A percentile compares a stretch with the other conserved stretches of the same genome.
phyloP scores from a whole-genome alignment of 2,113 vertebrate genomes.

The Hucho hucho region DNA sequence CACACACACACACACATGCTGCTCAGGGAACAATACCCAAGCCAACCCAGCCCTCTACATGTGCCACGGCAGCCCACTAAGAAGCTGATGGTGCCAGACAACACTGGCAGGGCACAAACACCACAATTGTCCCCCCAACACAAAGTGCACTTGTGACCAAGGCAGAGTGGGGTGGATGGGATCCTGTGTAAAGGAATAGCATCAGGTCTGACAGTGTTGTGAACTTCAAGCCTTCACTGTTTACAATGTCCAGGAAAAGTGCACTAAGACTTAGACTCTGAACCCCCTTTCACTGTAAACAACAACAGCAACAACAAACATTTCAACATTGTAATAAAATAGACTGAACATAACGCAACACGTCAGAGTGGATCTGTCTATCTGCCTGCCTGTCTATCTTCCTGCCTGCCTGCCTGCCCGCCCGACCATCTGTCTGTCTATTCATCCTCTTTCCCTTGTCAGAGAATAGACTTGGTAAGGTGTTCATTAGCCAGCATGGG shows the following conservation, averaged over 20 bases:
- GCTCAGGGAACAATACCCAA: conserved; percentile 31
- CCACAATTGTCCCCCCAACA: conserved; percentile 82
- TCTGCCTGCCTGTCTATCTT: conserved; percentile 16
- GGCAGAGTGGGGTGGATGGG: conserved; percentile 57
- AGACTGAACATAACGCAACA: background rate
- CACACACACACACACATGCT: background rate
- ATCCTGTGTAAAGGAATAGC: conserved; percentile 68
- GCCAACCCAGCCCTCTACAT: conserved; percentile 49
- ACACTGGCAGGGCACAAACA: conserved; percentile 78
- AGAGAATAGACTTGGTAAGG: conserved; percentile 68
- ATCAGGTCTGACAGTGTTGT: conserved; percentile 80
- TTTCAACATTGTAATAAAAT: conserved; percentile 20
- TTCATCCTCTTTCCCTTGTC: conserved; percentile 32
- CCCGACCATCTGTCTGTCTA: background rate
- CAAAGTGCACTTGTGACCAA: conserved; percentile 80
- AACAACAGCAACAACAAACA: background rate
- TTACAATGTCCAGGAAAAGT: conserved; percentile 38
- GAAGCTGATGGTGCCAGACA: conserved; percentile 76
- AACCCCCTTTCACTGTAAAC: too few species aligned
- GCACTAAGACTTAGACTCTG: conserved; percentile 20
- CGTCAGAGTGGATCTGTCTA: conserved; percentile 42
- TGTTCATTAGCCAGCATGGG: conserved; percentile 68
- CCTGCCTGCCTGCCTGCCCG: too few species aligned
- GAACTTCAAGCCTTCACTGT: conserved; percentile 58
- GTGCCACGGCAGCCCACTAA: conserved; percentile 70